Conservation (phyloP, 1,140 invertebrate genomes). For the Megalonaias nervosa region DNA sequence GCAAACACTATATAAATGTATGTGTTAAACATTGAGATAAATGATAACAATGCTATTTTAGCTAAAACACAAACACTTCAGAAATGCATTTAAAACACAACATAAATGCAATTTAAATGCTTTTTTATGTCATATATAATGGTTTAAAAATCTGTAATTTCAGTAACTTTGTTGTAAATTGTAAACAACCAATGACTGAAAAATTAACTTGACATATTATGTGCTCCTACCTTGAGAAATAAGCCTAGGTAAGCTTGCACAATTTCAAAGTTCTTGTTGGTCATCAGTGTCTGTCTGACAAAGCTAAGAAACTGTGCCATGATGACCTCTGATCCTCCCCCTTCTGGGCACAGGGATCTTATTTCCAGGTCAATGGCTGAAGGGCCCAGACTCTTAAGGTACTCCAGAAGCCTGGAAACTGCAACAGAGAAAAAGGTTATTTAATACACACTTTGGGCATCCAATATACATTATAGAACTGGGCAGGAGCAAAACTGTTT, state of each 20-base stretch:
- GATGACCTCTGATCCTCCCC: constrained; percentile 79
- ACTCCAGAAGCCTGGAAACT: constrained; percentile 75
- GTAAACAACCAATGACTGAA: background rate
- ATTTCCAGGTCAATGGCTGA: constrained; percentile 93
- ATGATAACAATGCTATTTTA: too few relatives aligned
- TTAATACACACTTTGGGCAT: background rate
- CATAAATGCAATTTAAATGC: background rate
- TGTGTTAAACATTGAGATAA: too few relatives aligned
- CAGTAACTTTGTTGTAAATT: background rate
- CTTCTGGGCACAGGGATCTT: constrained; percentile 82
- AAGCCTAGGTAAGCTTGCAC: constrained; percentile 91
- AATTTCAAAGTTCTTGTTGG: constrained; percentile 91
- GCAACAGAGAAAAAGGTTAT: background rate
- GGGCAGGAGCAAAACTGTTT: too few relatives aligned
- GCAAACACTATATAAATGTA: too few relatives aligned
- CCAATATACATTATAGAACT: too few relatives aligned
- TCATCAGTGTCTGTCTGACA: constrained; percentile 81
- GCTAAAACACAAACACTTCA: background rate
- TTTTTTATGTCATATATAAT: background rate
- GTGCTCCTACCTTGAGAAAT: constrained; percentile 83
- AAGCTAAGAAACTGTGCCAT: constrained; percentile 88
- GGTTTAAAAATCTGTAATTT: background rate
- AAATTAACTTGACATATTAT: background rate
- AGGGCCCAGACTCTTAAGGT: constrained; percentile 87
- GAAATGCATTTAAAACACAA: background rate